Percentiles rank a stretch among this genome's conserved stretches.
These are phyloP conservation scores for Macrosiphum euphorbiae DNA, from an alignment of 2,888 invertebrate genomes.

Conservation along the genomic window DNA sequence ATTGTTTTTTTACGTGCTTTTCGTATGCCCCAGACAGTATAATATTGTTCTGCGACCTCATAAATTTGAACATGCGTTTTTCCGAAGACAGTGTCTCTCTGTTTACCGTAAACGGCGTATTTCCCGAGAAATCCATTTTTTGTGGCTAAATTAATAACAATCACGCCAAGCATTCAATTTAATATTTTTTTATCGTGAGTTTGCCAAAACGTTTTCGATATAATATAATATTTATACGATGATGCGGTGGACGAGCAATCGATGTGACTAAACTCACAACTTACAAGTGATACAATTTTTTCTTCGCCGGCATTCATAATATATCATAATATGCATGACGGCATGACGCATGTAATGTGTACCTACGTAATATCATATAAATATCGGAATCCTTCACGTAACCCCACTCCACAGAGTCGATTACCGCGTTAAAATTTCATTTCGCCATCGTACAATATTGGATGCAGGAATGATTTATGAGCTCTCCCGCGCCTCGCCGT, in stretches of 20 bases:
- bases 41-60: background rate
- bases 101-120: background rate
- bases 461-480: slow-evolving; percentile 35
- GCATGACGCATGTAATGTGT: background rate
- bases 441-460: slow-evolving; percentile 21
- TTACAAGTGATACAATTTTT: background rate
- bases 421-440: slow-evolving; percentile 19
- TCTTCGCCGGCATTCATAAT: background rate
- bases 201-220: background rate
- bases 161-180: slow-evolving; percentile 20
- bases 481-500: background rate
- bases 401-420: background rate
- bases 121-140: slow-evolving; percentile 10
- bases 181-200: background rate
- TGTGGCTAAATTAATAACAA: slow-evolving; percentile 6
- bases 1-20: background rate
- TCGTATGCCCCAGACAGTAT: background rate
- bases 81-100: background rate
- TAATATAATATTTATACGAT: background rate
- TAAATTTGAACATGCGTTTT: slow-evolving; percentile 6
- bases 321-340: background rate
- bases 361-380: background rate
- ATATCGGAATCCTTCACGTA: background rate
- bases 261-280: slow-evolving; percentile 7
- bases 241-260: slow-evolving; percentile 22